phyloP scores from a whole-genome alignment of 2,113 vertebrate species.

The Deroptyus accipitrinus region DNA sequence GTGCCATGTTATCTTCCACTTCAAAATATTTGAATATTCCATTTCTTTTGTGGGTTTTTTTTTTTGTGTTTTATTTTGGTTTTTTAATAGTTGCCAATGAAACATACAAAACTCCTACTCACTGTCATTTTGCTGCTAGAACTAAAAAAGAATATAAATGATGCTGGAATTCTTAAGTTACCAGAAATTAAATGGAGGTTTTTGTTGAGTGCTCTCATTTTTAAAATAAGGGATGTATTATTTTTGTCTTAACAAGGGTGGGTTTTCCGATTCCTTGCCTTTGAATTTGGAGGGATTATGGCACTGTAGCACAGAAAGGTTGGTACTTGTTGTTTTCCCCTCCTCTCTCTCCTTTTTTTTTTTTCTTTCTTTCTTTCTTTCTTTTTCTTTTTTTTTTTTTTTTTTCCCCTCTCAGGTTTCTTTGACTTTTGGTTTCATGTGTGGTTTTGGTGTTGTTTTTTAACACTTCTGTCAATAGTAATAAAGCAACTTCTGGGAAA shows the following conservation, averaged over 20 bases:
- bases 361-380: background rate
- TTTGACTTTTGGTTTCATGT: background rate
- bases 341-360: background rate
- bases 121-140: background rate
- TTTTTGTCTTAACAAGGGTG: background rate
- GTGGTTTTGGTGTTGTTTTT: background rate
- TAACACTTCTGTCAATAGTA: background rate
- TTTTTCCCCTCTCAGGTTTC: background rate
- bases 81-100: background rate
- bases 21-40: background rate
- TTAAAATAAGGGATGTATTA: background rate
- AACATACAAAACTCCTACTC: background rate
- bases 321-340: background rate
- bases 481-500: background rate
- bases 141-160: background rate
- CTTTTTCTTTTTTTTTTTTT: background rate
- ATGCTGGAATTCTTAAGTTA: background rate
- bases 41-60: background rate
- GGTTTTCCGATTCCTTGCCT: background rate
- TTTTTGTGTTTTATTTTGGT: background rate
- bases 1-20: background rate
- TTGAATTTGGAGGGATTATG: background rate
- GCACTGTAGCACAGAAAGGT: background rate
- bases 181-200: background rate
- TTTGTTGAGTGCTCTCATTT: background rate